phyloP scores from a whole-genome alignment of 2,113 vertebrate species.

The Dasypus novemcinctus region DNA sequence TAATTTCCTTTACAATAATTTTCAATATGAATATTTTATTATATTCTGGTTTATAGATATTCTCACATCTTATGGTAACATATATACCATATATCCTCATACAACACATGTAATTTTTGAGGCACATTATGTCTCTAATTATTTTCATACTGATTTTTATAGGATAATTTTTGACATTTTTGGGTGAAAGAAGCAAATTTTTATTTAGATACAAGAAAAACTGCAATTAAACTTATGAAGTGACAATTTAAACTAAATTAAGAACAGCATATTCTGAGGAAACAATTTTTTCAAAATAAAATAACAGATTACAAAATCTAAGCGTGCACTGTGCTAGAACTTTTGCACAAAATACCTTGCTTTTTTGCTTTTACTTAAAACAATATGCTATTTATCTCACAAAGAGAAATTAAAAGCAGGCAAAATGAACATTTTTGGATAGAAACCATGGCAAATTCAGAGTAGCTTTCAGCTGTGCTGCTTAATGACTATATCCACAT shows the following conservation, averaged over 20 bases:
- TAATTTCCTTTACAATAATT: conserved; percentile 17
- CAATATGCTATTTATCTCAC: background rate
- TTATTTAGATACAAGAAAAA: conserved; percentile 20
- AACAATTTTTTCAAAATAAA: conserved; percentile 37
- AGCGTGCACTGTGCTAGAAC: background rate
- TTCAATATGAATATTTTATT: conserved; percentile 8
- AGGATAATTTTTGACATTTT: background rate
- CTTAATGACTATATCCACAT: background rate
- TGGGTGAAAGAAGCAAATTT: background rate
- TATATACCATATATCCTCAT: background rate
- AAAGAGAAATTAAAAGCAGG: conserved; percentile 24
- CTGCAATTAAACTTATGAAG: conserved; percentile 7
- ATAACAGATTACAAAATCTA: background rate
- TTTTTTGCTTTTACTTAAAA: background rate
- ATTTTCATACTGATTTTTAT: background rate
- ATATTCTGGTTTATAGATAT: conserved; percentile 2
- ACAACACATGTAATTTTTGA: background rate
- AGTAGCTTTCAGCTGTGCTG: background rate
- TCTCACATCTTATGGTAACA: background rate
- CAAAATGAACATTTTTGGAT: conserved; percentile 47
- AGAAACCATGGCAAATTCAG: conserved; percentile 30
- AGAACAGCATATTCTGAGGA: background rate
- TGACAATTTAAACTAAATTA: background rate
- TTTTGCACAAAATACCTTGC: background rate
- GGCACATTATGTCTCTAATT: background rate